A percentile compares a stretch with the other conserved stretches of the same genome.
These are phyloP conservation scores for Drosophila virilis DNA, from an alignment of 1,140 invertebrate species.

Conservation along the genomic window DNA sequence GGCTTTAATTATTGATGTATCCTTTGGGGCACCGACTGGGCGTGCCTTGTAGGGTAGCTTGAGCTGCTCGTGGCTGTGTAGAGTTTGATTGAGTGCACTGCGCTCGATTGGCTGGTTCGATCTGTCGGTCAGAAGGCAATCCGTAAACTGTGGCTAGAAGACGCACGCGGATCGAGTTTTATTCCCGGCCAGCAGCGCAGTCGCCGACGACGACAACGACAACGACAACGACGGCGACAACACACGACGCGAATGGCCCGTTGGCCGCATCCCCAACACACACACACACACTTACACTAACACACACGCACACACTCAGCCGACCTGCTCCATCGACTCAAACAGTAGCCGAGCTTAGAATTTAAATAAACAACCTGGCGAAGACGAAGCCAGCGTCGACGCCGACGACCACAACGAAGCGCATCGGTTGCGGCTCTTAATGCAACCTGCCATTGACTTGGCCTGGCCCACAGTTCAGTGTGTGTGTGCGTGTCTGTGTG, in stretches of 20 bases:
- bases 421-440: constrained; percentile 33
- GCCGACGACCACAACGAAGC: constrained; percentile 30
- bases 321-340: constrained; percentile 19
- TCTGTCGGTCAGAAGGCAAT: constrained; percentile 84
- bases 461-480: constrained; percentile 18
- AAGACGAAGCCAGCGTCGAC: constrained; percentile 46
- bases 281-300: not conserved
- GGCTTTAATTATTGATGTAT: constrained; percentile 31
- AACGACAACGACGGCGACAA: constrained; percentile 40
- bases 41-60: constrained; percentile 36
- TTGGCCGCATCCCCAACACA: constrained; percentile 9
- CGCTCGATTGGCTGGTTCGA: constrained; percentile 79
- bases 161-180: constrained; percentile 84
- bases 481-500: constrained; percentile 8
- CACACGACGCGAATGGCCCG: constrained; percentile 43
- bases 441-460: constrained; percentile 42
- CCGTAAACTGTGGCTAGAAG: constrained; percentile 84
- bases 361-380: constrained; percentile 77
- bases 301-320: not conserved
- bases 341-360: constrained; percentile 81
- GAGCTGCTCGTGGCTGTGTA: constrained; percentile 15
- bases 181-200: constrained; percentile 80
- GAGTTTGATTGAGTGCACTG: constrained; percentile 77
- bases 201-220: constrained; percentile 43
- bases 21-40: constrained; percentile 44